These are phyloP conservation scores for Loripinus fragilis DNA, from an alignment of 2,888 invertebrate species.

Conservation along the genomic window DNA sequence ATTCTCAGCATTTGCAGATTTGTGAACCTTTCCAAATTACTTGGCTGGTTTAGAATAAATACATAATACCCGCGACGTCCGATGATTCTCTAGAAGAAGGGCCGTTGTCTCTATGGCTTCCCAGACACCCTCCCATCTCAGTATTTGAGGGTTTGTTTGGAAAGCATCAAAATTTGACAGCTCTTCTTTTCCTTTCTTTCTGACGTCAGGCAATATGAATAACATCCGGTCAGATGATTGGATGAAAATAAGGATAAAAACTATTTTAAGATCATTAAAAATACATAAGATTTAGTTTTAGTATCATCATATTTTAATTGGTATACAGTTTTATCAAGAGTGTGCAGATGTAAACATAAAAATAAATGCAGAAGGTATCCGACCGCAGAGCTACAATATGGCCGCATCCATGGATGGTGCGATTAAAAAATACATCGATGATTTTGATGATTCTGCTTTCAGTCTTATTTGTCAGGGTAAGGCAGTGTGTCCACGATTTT, in stretches of 20 bases:
- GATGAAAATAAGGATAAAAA: no score
- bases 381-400: slow-evolving; percentile 59
- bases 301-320: no score
- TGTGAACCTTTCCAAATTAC: no score
- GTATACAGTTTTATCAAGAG: no score
- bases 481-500: neutral
- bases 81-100: slow-evolving; percentile 81
- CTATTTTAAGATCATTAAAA: no score
- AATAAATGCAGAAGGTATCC: no score
- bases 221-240: no score
- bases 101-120: slow-evolving; percentile 78
- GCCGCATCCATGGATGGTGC: slow-evolving; percentile 66
- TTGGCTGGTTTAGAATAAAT: neutral
- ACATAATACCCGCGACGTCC: slow-evolving; percentile 78
- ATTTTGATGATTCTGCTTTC: slow-evolving; percentile 54
- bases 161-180: slow-evolving; percentile 22
- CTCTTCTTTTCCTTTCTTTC: slow-evolving; percentile 11
- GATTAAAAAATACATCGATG: slow-evolving; percentile 61
- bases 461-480: slow-evolving; percentile 25
- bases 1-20: no score
- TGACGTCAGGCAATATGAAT: neutral
- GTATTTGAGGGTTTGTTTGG: slow-evolving; percentile 43
- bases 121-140: slow-evolving; percentile 82
- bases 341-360: no score
- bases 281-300: no score